Percentiles rank a stretch among this genome's conserved stretches.
Evolutionary conservation across 1,140 invertebrate genomes (phyloP).

Genomic region (Magallana ariakensis): DNA sequence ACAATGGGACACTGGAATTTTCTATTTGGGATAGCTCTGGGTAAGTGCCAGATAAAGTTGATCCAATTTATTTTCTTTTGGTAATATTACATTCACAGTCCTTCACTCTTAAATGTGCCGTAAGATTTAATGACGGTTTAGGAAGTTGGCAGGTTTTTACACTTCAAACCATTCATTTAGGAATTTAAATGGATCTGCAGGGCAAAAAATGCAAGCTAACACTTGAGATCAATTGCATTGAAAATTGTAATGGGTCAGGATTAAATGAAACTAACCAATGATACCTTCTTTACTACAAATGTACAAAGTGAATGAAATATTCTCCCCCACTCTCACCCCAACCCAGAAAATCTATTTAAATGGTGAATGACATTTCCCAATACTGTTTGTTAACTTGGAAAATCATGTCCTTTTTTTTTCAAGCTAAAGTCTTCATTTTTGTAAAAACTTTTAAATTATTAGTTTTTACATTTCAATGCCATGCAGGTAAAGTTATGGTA

Average conservation of each 20-base stretch:
- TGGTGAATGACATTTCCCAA: too few species aligned
- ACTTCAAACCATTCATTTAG: conserved; percentile 9
- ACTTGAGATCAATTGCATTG: not conserved
- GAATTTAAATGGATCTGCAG: conserved; percentile 24
- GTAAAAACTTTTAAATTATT: too few species aligned
- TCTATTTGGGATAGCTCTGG: not conserved
- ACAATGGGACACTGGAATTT: not conserved
- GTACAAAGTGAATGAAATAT: too few species aligned
- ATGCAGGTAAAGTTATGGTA: too few species aligned
- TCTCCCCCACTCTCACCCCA: too few species aligned
- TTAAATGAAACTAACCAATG: not conserved
- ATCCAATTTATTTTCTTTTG: conserved; percentile 1
- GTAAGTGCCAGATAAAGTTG: not conserved
- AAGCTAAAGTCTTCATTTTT: too few species aligned
- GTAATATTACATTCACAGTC: not conserved
- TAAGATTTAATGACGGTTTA: conserved; percentile 35
- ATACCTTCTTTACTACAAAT: too few species aligned
- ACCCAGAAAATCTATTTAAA: too few species aligned
- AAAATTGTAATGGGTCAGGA: conserved; percentile 16
- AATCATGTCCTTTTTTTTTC: too few species aligned
- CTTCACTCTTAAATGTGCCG: conserved; percentile 26
- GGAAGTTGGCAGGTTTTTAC: conserved; percentile 8
- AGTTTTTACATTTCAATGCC: too few species aligned
- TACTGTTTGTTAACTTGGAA: too few species aligned
- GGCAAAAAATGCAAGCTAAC: not conserved